phyloP scores from a whole-genome alignment of 2,888 invertebrate species.

The Acanthosoma haemorrhoidale region DNA sequence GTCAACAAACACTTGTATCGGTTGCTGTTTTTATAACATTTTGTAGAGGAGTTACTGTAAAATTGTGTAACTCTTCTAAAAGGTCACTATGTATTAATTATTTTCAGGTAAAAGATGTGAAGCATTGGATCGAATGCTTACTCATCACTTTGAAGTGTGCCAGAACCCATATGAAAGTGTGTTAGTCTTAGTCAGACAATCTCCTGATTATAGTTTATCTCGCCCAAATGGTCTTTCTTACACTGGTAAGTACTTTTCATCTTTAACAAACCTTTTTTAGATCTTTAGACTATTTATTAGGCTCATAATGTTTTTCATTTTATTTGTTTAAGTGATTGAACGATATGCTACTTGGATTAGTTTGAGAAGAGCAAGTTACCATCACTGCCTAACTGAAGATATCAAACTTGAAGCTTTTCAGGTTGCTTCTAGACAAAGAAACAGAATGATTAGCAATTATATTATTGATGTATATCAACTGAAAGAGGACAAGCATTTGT shows the following conservation, averaged over 20 bases:
- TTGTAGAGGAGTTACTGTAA: no score
- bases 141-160: slow-evolving; percentile 50
- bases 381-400: slow-evolving; percentile 50
- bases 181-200: slow-evolving; percentile 56
- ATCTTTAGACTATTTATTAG: no score
- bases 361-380: slow-evolving; percentile 46
- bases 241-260: slow-evolving; percentile 44
- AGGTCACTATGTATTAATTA: no score
- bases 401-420: slow-evolving; percentile 68
- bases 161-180: slow-evolving; percentile 56
- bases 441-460: slow-evolving; percentile 57
- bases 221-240: slow-evolving; percentile 59
- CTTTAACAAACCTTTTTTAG: neutral
- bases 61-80: no score
- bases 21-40: no score
- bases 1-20: no score
- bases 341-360: slow-evolving; percentile 47
- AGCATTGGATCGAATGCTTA: slow-evolving; percentile 50
- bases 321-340: slow-evolving; percentile 45
- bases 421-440: slow-evolving; percentile 62
- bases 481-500: slow-evolving; percentile 54
- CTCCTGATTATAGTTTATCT: slow-evolving; percentile 57
- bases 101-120: slow-evolving; percentile 53
- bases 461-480: slow-evolving; percentile 62
- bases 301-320: neutral